Conservation (phyloP, 2,888 invertebrate species). For the Polymixis lichenea region DNA sequence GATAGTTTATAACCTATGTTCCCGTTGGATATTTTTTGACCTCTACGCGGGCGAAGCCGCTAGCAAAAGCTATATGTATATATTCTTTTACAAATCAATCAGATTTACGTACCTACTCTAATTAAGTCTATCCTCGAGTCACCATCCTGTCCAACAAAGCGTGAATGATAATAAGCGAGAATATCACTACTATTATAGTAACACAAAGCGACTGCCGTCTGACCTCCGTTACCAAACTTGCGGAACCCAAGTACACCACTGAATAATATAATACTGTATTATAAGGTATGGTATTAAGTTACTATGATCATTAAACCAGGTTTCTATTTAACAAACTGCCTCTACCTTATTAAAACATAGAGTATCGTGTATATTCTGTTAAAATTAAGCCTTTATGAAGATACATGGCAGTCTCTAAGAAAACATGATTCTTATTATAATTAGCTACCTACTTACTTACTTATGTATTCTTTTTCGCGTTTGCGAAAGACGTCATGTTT, state of each 20-base stretch:
- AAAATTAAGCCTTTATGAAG: constrained; percentile 35
- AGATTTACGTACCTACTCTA: neutral
- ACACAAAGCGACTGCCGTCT: constrained; percentile 12
- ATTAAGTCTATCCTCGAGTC: neutral
- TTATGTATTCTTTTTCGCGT: constrained; percentile 16
- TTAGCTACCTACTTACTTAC: constrained; percentile 8
- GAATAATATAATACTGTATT: constrained; percentile 40
- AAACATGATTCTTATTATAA: constrained; percentile 25
- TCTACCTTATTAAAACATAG: constrained; percentile 46
- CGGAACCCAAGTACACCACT: constrained; percentile 15
- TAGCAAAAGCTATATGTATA: neutral
- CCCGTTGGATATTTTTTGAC: too few relatives aligned
- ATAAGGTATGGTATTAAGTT: constrained; percentile 40
- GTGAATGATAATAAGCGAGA: neutral
- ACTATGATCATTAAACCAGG: constrained; percentile 45
- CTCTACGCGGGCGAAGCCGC: too few relatives aligned
- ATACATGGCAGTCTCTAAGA: constrained; percentile 21
- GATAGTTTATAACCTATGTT: too few relatives aligned
- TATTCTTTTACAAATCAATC: neutral
- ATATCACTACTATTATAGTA: neutral
- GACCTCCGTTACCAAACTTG: constrained; percentile 22
- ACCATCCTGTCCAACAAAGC: neutral
- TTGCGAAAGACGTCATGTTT: neutral
- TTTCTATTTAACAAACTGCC: constrained; percentile 49
- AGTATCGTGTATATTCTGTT: constrained; percentile 46